These are phyloP conservation scores for Gambusia yucatana DNA, from an alignment of 2,797 vertebrate genomes.

Conservation along the genomic window DNA sequence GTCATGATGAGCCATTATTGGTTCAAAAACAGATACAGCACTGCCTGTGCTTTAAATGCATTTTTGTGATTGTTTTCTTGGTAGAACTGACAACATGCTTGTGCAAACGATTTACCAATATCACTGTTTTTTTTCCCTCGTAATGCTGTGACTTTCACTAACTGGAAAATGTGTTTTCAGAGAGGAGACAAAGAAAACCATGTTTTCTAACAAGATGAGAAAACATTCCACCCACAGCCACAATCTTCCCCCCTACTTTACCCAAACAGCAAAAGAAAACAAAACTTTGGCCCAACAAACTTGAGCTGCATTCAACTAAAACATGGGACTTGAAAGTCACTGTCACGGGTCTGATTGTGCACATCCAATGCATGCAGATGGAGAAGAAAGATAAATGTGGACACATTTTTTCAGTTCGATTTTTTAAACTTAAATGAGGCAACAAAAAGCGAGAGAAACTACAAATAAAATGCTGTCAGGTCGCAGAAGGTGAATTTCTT, in stretches of 20 bases:
- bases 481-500: conserved; percentile 59
- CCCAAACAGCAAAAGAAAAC: conserved; percentile 3
- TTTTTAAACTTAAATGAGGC: conserved; percentile 39
- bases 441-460: conserved; percentile 54
- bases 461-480: conserved; percentile 49
- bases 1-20: neutral
- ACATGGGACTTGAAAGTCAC: neutral
- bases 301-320: neutral
- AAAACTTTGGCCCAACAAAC: neutral
- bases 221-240: neutral
- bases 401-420: conserved; percentile 25
- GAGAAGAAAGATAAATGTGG: conserved; percentile 14
- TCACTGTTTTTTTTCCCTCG: neutral
- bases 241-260: neutral
- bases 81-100: neutral
- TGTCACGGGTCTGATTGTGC: neutral
- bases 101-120: neutral
- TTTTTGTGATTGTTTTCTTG: neutral
- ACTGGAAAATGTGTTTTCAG: neutral
- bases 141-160: neutral
- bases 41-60: too few species aligned
- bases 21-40: neutral
- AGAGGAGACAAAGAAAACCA: neutral
- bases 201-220: neutral
- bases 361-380: conserved; percentile 10